Evolutionary conservation across 2,797 vertebrate species (phyloP), one percentile per base, ranked within the genome.

Genomic region (Allobates femoralis): DNA sequence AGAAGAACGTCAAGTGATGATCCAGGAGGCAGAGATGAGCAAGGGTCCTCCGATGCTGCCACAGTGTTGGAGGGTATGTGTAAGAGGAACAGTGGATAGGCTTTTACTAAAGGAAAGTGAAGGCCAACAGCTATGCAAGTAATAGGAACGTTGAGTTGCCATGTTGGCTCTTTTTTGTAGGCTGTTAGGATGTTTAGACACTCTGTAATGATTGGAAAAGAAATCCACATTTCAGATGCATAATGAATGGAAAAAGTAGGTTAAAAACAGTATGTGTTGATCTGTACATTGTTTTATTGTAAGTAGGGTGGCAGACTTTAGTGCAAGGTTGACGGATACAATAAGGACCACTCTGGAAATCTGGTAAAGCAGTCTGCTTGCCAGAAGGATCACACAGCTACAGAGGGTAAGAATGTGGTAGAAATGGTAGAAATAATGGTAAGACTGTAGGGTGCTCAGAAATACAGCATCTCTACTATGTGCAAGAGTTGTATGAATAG

Each of bases 1-100:
- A 88, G 82, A 92, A 71, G 51, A 89, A 90, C 88, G 86, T 94
- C 62, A 94, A 77, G 94, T 95, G 85, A 90, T 58, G 83, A 86
- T 91, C 88, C 88, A 90, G 89, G 88, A 92, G 53, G 46, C 34
- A 3, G 1, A 76, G 90, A 89, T 92, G 2, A 46, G 82, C 58
- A 53, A 64, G 62, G 84, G 4, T 73, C 78, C 69, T 23, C 34
- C 12, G n/a, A 77, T 37, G 62, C 50, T 55, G 64, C 50, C 18
- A 62, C 46, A 50, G 56, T 53, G 30, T 16, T 41, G 41, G 56
- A 85, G 16, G 60, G 32, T 34, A 6, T 28, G 30, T 26, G 66
- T 46, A 4, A 26, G 28, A 28, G 69, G 19, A 18, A 26, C 34
- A 14, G 19, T 0, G 8, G 11, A 19, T n/a, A 30, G 26, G 23